Conservation (phyloP, 1,140 invertebrate genomes). For the Drosophila setifemur region DNA sequence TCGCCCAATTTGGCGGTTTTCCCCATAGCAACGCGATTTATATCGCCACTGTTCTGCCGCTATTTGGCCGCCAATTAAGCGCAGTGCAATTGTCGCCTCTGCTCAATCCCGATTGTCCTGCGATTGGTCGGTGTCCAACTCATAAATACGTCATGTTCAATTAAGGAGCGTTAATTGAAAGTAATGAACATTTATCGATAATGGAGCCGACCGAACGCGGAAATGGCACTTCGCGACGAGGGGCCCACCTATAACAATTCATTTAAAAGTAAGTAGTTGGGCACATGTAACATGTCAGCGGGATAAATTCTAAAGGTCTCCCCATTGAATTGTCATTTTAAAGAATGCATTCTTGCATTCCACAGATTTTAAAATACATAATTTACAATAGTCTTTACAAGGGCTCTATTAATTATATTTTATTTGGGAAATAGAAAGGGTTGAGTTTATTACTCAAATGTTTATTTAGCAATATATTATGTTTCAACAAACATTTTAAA, state of each 20-base stretch:
- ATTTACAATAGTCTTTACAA: too few relatives aligned
- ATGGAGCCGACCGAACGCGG: conserved; percentile 22
- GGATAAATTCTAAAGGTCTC: neutral
- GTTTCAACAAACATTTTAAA: too few relatives aligned
- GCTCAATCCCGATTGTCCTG: conserved; percentile 4
- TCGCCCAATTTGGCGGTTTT: neutral
- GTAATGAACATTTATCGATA: conserved; percentile 60
- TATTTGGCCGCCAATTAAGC: conserved; percentile 15
- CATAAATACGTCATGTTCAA: conserved; percentile 79
- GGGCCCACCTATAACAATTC: conserved; percentile 19
- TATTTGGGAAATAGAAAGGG: too few relatives aligned
- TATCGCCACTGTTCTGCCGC: neutral
- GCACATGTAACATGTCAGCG: conserved; percentile 13
- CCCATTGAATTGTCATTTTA: too few relatives aligned
- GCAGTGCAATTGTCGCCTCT: conserved; percentile 20
- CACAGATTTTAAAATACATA: too few relatives aligned
- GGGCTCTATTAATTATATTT: too few relatives aligned
- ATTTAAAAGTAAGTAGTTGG: conserved; percentile 37
- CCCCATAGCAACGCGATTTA: neutral
- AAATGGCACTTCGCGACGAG: conserved; percentile 35
- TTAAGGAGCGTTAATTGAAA: conserved; percentile 70
- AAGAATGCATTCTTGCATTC: too few relatives aligned
- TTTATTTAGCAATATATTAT: too few relatives aligned
- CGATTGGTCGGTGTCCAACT: conserved; percentile 47
- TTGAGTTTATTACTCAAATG: too few relatives aligned